Conservation (phyloP, 2,113 vertebrate genomes). For the Hylia prasina region DNA sequence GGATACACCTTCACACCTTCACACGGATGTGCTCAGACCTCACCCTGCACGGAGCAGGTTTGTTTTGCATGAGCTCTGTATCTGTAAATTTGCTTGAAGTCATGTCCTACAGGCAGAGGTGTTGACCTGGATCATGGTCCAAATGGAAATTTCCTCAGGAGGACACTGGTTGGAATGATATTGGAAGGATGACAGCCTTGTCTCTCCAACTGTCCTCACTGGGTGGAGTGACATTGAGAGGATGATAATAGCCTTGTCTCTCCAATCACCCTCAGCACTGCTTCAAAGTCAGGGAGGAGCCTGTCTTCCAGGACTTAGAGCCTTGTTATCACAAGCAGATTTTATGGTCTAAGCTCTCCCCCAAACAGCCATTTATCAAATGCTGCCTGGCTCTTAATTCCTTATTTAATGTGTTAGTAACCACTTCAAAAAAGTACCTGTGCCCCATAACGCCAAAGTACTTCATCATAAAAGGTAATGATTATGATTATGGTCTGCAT, state of each 20-base stretch:
- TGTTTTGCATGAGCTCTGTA: neutral
- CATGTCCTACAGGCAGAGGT: neutral
- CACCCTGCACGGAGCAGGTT: neutral
- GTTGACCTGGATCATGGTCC: neutral
- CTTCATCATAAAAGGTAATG: conserved; percentile 59
- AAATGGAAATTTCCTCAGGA: neutral
- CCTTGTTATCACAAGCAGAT: neutral
- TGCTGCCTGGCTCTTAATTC: conserved; percentile 23
- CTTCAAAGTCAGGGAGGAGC: neutral
- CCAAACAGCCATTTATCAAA: conserved; percentile 52
- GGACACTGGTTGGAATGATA: neutral
- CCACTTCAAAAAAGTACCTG: conserved; percentile 42
- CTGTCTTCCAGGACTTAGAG: neutral
- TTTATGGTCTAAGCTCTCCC: conserved; percentile 37
- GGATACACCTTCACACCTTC: neutral
- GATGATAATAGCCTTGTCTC: neutral
- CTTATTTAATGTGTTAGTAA: conserved; percentile 60
- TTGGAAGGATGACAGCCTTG: neutral
- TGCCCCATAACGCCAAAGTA: conserved; percentile 26
- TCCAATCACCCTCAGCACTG: neutral
- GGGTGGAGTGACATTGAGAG: neutral
- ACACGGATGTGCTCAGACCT: neutral
- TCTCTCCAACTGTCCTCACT: neutral
- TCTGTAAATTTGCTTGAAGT: neutral
- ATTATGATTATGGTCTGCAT: conserved; percentile 57